Evolutionary conservation across 1,140 invertebrate genomes (phyloP).

Genomic region (Drosophila jambulina): DNA sequence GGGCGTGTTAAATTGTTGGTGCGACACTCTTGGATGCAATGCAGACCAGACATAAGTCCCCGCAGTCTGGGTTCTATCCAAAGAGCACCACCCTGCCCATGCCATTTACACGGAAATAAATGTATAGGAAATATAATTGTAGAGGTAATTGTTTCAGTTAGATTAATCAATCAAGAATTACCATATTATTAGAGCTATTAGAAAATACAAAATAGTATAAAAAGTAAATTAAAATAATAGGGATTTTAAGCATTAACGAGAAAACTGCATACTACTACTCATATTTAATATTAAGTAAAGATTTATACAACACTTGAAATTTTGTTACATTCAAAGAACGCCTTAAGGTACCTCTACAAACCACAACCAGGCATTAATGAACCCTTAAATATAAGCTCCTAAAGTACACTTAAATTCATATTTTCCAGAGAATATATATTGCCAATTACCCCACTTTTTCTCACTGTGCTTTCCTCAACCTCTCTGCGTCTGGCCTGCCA

Average conservation of each 20-base stretch:
- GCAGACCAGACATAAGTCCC: constrained; percentile 49
- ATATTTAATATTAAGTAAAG: not conserved
- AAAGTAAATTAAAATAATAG: not conserved
- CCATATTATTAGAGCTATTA: not conserved
- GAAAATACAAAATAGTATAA: not conserved
- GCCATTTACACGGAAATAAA: constrained; percentile 5
- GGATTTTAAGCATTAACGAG: not conserved
- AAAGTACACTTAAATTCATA: no score
- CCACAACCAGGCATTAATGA: not conserved
- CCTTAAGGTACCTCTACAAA: not conserved
- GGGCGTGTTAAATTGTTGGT: constrained; percentile 71
- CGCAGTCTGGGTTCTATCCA: constrained; percentile 41
- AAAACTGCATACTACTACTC: not conserved
- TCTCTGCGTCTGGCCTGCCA: constrained; percentile 57
- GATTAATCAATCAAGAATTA: not conserved
- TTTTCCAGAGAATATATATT: not conserved
- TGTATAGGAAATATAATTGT: not conserved
- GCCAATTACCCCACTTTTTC: not conserved
- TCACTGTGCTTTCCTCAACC: constrained; percentile 22
- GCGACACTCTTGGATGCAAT: constrained; percentile 60
- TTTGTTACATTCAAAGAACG: not conserved
- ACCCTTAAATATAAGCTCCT: not conserved
- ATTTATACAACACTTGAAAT: not conserved
- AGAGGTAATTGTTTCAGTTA: not conserved
- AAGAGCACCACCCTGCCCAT: constrained; percentile 4